Percentiles rank a stretch among this genome's conserved stretches.
phyloP scores from a whole-genome alignment of 2,113 vertebrate species.

The Aythya baeri region DNA sequence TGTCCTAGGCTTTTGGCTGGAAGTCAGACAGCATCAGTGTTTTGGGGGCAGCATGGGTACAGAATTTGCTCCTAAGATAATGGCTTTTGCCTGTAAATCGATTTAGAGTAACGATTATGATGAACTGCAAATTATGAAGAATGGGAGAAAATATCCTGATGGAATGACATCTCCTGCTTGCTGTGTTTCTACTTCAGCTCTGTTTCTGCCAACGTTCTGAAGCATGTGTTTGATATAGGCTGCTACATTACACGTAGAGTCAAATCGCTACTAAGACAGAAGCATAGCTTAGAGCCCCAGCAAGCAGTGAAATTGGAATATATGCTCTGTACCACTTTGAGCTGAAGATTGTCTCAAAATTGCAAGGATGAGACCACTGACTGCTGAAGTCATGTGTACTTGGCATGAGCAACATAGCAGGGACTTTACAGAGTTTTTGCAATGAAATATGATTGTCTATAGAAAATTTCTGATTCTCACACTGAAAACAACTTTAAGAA shows the following conservation, averaged over 20 bases:
- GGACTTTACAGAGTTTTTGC: background rate
- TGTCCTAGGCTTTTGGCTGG: background rate
- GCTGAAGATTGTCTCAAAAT: background rate
- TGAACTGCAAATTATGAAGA: background rate
- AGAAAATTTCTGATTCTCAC: background rate
- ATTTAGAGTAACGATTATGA: background rate
- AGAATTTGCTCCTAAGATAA: background rate
- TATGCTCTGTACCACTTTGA: rapidly evolving
- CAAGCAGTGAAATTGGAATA: background rate
- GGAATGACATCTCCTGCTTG: background rate
- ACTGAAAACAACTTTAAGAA: background rate
- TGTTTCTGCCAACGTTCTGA: background rate
- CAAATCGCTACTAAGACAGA: background rate
- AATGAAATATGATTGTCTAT: background rate
- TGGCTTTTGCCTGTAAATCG: background rate
- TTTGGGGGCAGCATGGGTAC: background rate
- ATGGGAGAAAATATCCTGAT: background rate
- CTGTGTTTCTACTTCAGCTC: background rate
- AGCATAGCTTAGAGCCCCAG: background rate
- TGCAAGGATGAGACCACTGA: background rate
- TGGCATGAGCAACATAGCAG: background rate
- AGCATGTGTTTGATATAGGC: background rate
- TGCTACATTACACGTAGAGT: background rate
- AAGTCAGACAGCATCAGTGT: background rate
- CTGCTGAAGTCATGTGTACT: background rate